phyloP scores from a whole-genome alignment of 2,888 invertebrate genomes.

The Metopia argyrocephala region DNA sequence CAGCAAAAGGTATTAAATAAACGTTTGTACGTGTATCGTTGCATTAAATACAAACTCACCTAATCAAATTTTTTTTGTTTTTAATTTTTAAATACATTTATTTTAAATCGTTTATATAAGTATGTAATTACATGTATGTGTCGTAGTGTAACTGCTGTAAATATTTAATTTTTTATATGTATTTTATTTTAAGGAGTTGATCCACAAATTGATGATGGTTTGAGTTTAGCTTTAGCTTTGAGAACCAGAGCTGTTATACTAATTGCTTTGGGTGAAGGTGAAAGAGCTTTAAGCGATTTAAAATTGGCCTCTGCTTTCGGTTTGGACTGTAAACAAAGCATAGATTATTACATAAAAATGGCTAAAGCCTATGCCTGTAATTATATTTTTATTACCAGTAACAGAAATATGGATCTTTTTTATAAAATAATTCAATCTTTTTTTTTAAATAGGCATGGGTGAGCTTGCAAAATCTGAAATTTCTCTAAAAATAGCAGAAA shows the following conservation, averaged over 20 bases:
- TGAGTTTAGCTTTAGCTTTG: constrained; percentile 83
- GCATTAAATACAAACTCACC: not conserved
- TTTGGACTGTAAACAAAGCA: constrained; percentile 82
- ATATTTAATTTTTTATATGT: not conserved
- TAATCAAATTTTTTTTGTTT: constrained; percentile 4
- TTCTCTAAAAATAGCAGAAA: constrained; percentile 82
- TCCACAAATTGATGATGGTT: constrained; percentile 81
- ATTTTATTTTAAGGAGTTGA: constrained; percentile 77
- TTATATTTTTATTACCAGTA: constrained; percentile 28
- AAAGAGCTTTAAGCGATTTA: constrained; percentile 84
- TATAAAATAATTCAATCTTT: constrained; percentile 69
- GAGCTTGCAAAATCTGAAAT: constrained; percentile 83
- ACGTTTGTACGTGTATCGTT: not conserved
- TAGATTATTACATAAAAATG: constrained; percentile 85
- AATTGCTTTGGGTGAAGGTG: constrained; percentile 80
- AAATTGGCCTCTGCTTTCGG: constrained; percentile 83
- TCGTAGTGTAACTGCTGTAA: too few species aligned
- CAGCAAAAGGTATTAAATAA: constrained; percentile 80
- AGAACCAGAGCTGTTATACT: constrained; percentile 84
- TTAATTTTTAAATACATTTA: not conserved
- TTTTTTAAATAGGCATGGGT: constrained; percentile 79
- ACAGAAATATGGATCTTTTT: not conserved
- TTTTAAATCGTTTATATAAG: too few species aligned
- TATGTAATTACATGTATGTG: too few species aligned
- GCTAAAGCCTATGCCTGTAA: constrained; percentile 82